Evolutionary conservation across 2,113 vertebrate species (phyloP).

Genomic region (Apeltes quadracus): DNA sequence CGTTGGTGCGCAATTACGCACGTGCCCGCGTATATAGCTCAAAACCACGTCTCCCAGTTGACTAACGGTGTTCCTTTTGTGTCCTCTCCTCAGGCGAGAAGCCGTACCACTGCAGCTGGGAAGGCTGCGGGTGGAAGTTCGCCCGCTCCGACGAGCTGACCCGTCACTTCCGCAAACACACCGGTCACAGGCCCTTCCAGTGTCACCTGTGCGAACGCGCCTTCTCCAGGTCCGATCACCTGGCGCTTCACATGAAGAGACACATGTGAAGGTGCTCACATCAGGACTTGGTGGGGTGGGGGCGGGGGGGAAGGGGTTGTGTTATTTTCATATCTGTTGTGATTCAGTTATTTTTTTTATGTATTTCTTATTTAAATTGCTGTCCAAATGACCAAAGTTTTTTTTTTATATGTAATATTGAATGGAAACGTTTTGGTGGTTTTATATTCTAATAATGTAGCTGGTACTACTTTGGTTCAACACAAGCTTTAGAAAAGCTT

Average conservation of each 20-base stretch:
- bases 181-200: conserved; percentile 97
- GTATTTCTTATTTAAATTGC: conserved; percentile 77
- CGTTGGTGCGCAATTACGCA: conserved; percentile 36
- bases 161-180: conserved; percentile 98
- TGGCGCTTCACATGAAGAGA: conserved; percentile 97
- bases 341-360: conserved; percentile 54
- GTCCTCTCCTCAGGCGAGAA: conserved; percentile 87
- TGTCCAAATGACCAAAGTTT: conserved; percentile 70
- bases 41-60: neutral
- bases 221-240: conserved; percentile 96
- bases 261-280: conserved; percentile 86
- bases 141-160: conserved; percentile 96
- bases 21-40: rapidly evolving
- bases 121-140: conserved; percentile 98
- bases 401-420: conserved; percentile 64
- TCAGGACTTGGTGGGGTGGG: conserved; percentile 40
- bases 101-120: conserved; percentile 98
- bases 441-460: conserved; percentile 84
- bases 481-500: conserved; percentile 78
- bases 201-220: conserved; percentile 97
- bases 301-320: conserved; percentile 9
- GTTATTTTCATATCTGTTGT: conserved; percentile 41
- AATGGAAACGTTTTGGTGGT: conserved; percentile 72
- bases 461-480: conserved; percentile 90
- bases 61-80: neutral